Base-by-base conservation (phyloP, 2,888 invertebrate genomes). In the Pyrochroa serraticornis region DNA sequence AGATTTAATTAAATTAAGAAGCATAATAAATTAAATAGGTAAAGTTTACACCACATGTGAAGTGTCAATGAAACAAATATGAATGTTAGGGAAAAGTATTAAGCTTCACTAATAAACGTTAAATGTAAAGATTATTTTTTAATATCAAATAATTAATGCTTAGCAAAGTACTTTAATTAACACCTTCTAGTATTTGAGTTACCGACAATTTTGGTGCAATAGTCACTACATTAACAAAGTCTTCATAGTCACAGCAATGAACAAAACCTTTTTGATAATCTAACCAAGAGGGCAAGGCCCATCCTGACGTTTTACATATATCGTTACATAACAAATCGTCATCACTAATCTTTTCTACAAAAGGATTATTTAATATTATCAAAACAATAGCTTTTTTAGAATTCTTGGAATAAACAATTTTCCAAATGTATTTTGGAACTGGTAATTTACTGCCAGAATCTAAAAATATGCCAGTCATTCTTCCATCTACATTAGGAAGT, bases 321-420 rank as follows among this genome's bases (percentile, higher is more conserved):
- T 77, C 72, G 6, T 63, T 60, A 61, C 79, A 80, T 43, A 78
- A 62, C 12, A 70, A 45, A 31, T 75, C 73, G 3, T 61, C 55
- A 1, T 57, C 36, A 8, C 44, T 58, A 10, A 67, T 54, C n/a
- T 37, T 45, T 7, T 61, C 57, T 1, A 72, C 62, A 64, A 78
- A 79, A 1, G 83, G 83, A 75, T 83, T 81, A 67, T 84, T 84
- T 9, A 81, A 63, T 7, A 78, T 74, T 0, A 84, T 75, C 51
- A 84, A 75, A 7, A 78, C 82, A 12, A 82, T 79, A 6, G 76
- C 82, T 41, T 75, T 64, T 43, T 77, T 69, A 1, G 70, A 70
- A 6, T 64, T 50, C 7, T 71, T 71, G 58, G 80, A 76, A 60
- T 79, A 75, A 0, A 83, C 71, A 9, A 83, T 69, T 70, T 82